Evolutionary conservation across 2,113 vertebrate genomes (phyloP), one percentile per base, ranked within the genome.

Genomic region (Paramormyrops kingsleyae): DNA sequence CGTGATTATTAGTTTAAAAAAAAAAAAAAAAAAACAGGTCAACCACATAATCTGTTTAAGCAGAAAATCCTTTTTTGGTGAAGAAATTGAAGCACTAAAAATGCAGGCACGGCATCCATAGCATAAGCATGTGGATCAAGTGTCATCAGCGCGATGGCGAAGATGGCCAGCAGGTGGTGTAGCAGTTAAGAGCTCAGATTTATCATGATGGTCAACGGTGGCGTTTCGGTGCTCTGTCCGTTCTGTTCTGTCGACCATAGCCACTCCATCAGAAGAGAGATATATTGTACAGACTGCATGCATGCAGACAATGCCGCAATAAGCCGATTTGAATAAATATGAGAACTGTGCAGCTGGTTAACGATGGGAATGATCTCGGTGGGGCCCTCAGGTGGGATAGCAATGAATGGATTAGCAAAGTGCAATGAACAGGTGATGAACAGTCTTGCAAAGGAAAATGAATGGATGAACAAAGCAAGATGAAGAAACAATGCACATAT

Each of bases 61-160:
- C 44, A n/a, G 83, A 84, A 84, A 84, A 84, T 84, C 83, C 44
- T n/a, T 46, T 84, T 84, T 84, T 47, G 44, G 83, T 46, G 24
- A 24, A 84, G 83, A 47, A 84, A n/a, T n/a, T 8, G 39, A 47
- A 4, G 39, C 19, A 7, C 21, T 83, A n/a, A 46, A 84, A 84
- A 46, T 46, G 21, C 42, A 77, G 31, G 15, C 52, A 17, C 4
- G 8, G 7, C 8, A 83, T 8, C 44, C 80, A 10, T 39, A 8
- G 44, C 39, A 4, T 84, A n/a, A 47, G 10, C 83, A 84, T 12
- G 24, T 46, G 44, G 15, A 46, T 47, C 21, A 46, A 47, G 44
- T 42, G 39, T 84, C 24, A 10, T 24, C 83, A 27, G 44, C 12
- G 8, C 83, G 7, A 84, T n/a, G 21, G 2, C 4, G 19, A 47